Percentiles rank a stretch among this genome's conserved stretches.
Conservation (phyloP, 2,797 vertebrate species). For the Melanotaenia parkinsoni region DNA sequence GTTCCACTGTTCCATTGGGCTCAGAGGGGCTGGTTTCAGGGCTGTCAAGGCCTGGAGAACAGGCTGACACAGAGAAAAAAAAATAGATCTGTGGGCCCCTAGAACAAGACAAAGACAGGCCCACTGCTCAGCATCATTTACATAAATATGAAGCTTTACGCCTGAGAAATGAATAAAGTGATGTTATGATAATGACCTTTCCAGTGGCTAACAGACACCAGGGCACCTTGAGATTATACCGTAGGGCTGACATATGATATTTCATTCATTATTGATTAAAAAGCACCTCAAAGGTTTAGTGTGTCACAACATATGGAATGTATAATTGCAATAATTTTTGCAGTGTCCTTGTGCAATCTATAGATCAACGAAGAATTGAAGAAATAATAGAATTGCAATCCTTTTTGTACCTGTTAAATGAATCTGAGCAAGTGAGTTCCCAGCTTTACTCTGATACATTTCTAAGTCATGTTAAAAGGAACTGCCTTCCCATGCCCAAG, state of each 20-base stretch:
- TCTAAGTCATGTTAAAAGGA: too few species aligned
- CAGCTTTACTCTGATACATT: too few species aligned
- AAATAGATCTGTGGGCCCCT: conserved; percentile 74
- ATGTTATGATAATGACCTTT: conserved; percentile 69
- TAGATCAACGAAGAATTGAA: conserved; percentile 12
- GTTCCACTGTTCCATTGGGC: conserved; percentile 66
- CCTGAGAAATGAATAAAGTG: conserved; percentile 64
- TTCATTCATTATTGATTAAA: conserved; percentile 40
- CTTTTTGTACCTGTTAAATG: conserved; percentile 18
- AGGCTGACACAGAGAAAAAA: conserved; percentile 59
- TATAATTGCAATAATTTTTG: conserved; percentile 4
- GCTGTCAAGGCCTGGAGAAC: conserved; percentile 70
- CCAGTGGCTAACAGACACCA: conserved; percentile 53
- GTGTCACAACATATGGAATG: conserved; percentile 3
- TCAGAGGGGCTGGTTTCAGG: conserved; percentile 64
- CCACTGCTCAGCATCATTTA: conserved; percentile 59
- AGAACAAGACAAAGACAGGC: conserved; percentile 64
- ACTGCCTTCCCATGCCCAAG: neutral
- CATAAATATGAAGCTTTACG: conserved; percentile 69
- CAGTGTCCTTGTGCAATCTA: conserved; percentile 16
- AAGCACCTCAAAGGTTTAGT: conserved; percentile 15
- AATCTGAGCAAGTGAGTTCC: conserved; percentile 25
- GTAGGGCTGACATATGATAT: conserved; percentile 23
- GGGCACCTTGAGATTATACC: conserved; percentile 67
- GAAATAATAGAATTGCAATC: neutral